Base-by-base conservation (phyloP, 2,888 invertebrate species). In the Pterostichus niger region DNA sequence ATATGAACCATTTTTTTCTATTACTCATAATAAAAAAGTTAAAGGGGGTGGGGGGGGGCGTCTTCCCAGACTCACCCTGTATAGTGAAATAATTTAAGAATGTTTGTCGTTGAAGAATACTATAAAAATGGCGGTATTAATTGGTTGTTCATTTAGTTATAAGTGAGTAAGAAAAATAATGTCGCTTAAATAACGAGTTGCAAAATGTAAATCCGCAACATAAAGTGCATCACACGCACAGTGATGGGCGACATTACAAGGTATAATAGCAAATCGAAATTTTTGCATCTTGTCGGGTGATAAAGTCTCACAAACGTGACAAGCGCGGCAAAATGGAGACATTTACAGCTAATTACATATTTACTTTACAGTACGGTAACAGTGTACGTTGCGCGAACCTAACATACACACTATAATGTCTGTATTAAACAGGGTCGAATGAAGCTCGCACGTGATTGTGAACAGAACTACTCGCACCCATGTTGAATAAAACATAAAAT, bases 401-500 rank as follows among this genome's bases (percentile, higher is more conserved):
- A 40, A 6, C 40, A 40, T 40, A 40, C 40, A 40, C 9, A 40
- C 40, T 9, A 52, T 79, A 79, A 79, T 79, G 79, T 44, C 79
- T 61, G 46, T 46, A 61, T 79, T 79, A 79, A 75, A 17, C 54
- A 6, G n/a, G 6, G 54, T n/a, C 54, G n/a, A 54, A 40, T 40
- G 9, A 6, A 15, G 59, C 59, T 59, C 31, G 15, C 17, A 24
- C 15, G 31, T 40, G 40, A 40, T 40, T 40, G 40, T 40, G 40
- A 3, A 5, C 40, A 40, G 40, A 6, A 40, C 40, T 17, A 24
- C 64, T 33, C 64, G 64, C 13, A 13, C 10, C 31, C 64, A 35
- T 11, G 64, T 64, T 73, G 73, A 73, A 73, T 82, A 77, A 83
- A 83, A 83, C 82, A 83, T 83, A 83, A 83, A 83, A 83, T 83